Percentiles rank a stretch among this genome's conserved stretches.
These are phyloP conservation scores for Orycteropus afer DNA, from an alignment of 2,113 vertebrate genomes.

Conservation along the genomic window DNA sequence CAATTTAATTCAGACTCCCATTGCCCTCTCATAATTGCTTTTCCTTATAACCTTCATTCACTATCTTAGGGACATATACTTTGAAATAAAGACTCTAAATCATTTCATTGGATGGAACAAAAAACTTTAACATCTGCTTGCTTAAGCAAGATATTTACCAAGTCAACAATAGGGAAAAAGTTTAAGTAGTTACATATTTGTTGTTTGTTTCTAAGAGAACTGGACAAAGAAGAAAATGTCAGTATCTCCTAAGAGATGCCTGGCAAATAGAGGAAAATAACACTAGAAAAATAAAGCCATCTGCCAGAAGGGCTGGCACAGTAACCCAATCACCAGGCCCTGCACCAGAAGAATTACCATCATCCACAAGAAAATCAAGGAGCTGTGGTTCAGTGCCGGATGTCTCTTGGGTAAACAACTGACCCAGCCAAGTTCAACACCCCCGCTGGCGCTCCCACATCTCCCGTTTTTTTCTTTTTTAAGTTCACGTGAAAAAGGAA, in stretches of 20 bases:
- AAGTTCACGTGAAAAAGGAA: constrained; percentile 47
- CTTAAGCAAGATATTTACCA: constrained; percentile 16
- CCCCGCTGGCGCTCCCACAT: no score
- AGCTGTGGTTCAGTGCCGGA: accelerated
- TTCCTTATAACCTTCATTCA: neutral
- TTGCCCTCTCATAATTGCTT: neutral
- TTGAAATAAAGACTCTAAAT: constrained; percentile 30
- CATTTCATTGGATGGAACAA: neutral
- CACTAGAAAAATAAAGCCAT: constrained; percentile 23
- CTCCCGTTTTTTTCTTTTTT: neutral
- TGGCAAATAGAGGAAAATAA: neutral
- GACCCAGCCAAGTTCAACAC: neutral
- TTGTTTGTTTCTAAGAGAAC: constrained; percentile 52
- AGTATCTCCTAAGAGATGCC: constrained; percentile 39
- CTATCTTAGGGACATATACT: neutral
- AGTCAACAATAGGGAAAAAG: neutral
- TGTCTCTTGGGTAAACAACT: neutral
- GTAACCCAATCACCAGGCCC: neutral
- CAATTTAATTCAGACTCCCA: neutral
- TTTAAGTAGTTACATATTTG: neutral
- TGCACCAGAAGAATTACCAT: neutral
- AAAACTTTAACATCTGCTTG: neutral
- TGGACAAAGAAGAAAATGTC: constrained; percentile 22
- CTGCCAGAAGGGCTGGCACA: neutral
- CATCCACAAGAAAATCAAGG: neutral